Evolutionary conservation across 2,113 vertebrate species (phyloP).

Genomic region (Alectura lathami): DNA sequence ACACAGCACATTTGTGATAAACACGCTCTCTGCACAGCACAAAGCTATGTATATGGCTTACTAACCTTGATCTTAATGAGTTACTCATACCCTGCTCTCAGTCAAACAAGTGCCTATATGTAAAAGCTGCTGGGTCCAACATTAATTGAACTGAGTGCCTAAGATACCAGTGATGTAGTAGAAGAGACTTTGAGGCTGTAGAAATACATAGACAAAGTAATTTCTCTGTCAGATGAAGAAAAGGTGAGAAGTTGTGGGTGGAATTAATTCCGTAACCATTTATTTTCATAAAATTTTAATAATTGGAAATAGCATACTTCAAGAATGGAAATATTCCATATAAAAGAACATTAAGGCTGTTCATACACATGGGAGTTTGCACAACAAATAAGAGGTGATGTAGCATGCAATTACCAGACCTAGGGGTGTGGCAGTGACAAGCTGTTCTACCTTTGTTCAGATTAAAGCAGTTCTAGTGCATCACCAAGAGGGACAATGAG

Average conservation of each 20-base stretch:
- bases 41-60: neutral
- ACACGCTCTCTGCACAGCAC: neutral
- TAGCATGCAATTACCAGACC: conserved; percentile 67
- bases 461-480: conserved; percentile 7
- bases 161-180: neutral
- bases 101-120: neutral
- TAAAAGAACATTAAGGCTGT: conserved; percentile 24
- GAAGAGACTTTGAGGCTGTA: neutral
- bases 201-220: neutral
- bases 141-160: neutral
- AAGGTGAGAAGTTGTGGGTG: conserved; percentile 19
- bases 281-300: conserved; percentile 60
- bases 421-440: conserved; percentile 41
- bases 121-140: conserved; percentile 26
- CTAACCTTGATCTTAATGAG: neutral
- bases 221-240: conserved; percentile 19
- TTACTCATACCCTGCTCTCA: conserved; percentile 12
- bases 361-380: conserved; percentile 27
- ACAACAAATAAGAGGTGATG: conserved; percentile 53
- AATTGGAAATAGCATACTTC: conserved; percentile 23
- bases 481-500: conserved; percentile 32
- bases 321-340: conserved; percentile 47
- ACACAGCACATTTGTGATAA: neutral
- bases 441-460: conserved; percentile 41
- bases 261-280: conserved; percentile 57